These are phyloP conservation scores for Actinernus sp. DNA, from an alignment of 92 coral and sea anemone genomes.

Conservation along the genomic window DNA sequence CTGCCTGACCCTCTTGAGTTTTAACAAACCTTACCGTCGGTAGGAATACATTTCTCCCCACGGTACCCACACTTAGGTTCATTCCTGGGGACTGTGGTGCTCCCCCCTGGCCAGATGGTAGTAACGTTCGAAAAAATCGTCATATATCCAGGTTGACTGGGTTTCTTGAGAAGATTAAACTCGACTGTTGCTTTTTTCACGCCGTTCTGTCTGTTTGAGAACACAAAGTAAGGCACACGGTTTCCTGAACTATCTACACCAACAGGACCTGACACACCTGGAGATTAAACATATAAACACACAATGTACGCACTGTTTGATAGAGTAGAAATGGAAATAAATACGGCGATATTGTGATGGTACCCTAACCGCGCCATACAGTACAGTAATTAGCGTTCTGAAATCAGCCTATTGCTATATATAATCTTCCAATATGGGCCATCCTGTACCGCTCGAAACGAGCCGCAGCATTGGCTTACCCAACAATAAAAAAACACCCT, in stretches of 20 bases:
- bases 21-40: conserved; percentile 1
- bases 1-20: no score
- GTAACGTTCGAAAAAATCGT: conserved; percentile 17
- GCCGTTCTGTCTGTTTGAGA: conserved; percentile 69
- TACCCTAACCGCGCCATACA: no score
- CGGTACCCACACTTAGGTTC: conserved; percentile 78
- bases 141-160: conserved; percentile 34
- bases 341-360: no score
- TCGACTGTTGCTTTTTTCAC: conserved; percentile 29
- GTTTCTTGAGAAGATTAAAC: conserved; percentile 45
- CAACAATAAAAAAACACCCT: no score
- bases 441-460: no score
- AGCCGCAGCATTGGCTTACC: no score
- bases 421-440: no score
- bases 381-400: no score
- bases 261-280: conserved; percentile 79
- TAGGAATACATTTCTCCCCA: conserved; percentile 47
- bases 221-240: conserved; percentile 77
- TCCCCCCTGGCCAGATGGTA: conserved; percentile 77
- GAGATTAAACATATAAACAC: no score
- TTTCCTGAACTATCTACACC: conserved; percentile 62
- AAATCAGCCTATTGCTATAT: no score
- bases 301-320: no score
- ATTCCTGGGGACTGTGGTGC: conserved; percentile 62
- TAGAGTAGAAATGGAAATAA: no score